Evolutionary conservation across 2,888 invertebrate species (phyloP), one percentile per base, ranked within the genome.

Genomic region (Asteroscopus sphinx): DNA sequence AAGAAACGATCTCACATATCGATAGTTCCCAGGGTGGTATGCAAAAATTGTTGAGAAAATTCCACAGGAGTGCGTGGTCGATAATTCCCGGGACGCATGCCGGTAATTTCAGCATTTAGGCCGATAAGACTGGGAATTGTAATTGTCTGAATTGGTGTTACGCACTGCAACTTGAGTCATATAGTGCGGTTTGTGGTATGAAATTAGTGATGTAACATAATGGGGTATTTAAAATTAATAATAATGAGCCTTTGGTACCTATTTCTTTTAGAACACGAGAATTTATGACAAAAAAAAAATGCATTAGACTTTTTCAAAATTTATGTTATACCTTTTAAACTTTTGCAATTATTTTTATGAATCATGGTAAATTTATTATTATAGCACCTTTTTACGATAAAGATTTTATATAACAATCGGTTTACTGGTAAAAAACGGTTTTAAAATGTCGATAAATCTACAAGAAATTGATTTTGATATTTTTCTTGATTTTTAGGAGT

Each of bases 31-130:
- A 93, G 80, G 89, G 79, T 72, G 93, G 92, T 88, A 93, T 93
- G 93, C 93, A 92, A 89, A 93, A 93, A 93, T 92, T 92, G 92
- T 92, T 93, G 92, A 89, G 92, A 93, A 91, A 87, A 91, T 89
- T 88, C 88, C 85, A 73, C 71, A 46, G 76, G 79, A 80, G 77
- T 91, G 92, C 88, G 91, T 91, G 92, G 85, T 78, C 75, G 90
- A 85, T 91, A 91, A 92, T 91, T 83, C 61, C 56, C 54, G 55
- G 73, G 73, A 59, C 81, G 79, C 79, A 76, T 63, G 79, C 71
- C 73, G 69, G 87, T 88, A 91, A 91, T 91, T 88, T 88, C 86
- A 87, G 85, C 91, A 86, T 92, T 83, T 92, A 91, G 85, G 78
- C 73, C 77, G 73, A 82, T 85, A 84, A 80, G 77, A 85, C 80